phyloP scores from a whole-genome alignment of 1,140 invertebrate species.

The Drosophila ficusphila region DNA sequence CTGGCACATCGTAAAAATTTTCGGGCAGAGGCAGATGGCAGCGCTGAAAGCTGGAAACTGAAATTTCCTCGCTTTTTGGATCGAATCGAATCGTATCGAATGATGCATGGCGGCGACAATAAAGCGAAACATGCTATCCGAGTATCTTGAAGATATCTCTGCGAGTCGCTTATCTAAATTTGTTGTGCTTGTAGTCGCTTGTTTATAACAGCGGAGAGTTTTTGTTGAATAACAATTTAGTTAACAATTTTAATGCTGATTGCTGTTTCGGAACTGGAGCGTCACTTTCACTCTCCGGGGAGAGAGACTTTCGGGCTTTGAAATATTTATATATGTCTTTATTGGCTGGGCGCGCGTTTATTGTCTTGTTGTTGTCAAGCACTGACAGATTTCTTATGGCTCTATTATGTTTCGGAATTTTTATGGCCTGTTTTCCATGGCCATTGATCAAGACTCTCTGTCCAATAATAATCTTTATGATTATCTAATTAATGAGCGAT shows the following conservation, averaged over 20 bases:
- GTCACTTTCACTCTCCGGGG: constrained; percentile 59
- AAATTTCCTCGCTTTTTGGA: constrained; percentile 37
- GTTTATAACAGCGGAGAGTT: constrained; percentile 40
- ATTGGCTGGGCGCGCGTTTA: constrained; percentile 43
- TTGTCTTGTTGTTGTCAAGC: constrained; percentile 26
- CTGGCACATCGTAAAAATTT: constrained; percentile 75
- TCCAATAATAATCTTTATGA: constrained; percentile 54
- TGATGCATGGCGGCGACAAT: constrained; percentile 72
- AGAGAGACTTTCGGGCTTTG: neutral
- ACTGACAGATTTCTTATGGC: constrained; percentile 59
- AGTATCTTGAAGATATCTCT: constrained; percentile 20
- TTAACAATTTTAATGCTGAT: constrained; percentile 63
- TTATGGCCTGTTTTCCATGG: constrained; percentile 30
- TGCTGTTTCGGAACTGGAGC: constrained; percentile 31
- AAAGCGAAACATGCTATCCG: constrained; percentile 55
- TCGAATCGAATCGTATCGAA: constrained; percentile 34
- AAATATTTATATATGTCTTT: constrained; percentile 49
- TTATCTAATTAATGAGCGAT: constrained; percentile 68
- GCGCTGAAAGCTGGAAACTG: constrained; percentile 72
- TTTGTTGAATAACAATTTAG: constrained; percentile 59
- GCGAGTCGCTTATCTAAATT: constrained; percentile 31
- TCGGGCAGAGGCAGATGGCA: constrained; percentile 58
- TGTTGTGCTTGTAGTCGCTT: constrained; percentile 38
- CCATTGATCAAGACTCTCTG: constrained; percentile 17
- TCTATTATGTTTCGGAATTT: constrained; percentile 51